Base-by-base conservation (phyloP, 2,888 invertebrate genomes). In the Hermaeophaga mercurialis region DNA sequence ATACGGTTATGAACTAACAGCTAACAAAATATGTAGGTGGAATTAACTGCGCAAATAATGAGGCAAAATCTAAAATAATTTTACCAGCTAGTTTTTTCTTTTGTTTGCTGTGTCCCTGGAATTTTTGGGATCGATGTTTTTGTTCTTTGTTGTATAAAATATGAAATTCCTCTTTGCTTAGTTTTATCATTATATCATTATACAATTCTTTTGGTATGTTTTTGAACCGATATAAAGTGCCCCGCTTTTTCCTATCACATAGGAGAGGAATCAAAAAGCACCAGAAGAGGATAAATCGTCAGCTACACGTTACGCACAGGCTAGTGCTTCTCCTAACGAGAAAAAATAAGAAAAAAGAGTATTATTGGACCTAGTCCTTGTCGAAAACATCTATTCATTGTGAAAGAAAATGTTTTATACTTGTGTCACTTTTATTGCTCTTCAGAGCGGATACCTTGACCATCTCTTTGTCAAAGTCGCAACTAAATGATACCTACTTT, bases 281-380 rank as follows among this genome's bases (percentile, higher is more conserved):
- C 61, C 67, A 69, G 53, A 34, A 54, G 46, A 46, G 53, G 72
- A 73, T 73, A 72, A 73, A 73, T 73, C 70, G 68, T 68, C 69
- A 69, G 41, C 70, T 71, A 69, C 43, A 34, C 54, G 58, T 52
- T 52, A 59, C 68, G 69, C 66, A 67, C 69, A 68, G 69, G 66
- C 64, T 67, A 66, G 64, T 69, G 68, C 69, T 66, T 64, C 65
- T 66, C 62, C 64, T 71, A 71, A 72, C 70, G 68, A 70, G 67
- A 58, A 60, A 67, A 65, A 67, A 64, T 53, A 53, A 48, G 59
- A 55, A 55, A 59, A 62, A 61, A 61, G 59, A 63, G 58, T 61
- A 57, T 59, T 58, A 62, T 62, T 59, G 57, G 63, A 58, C 54
- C 56, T n/a, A 50, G 59, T 53, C 54, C 56, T 64, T 59, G 64